These are phyloP conservation scores for Mobula hypostoma DNA, from an alignment of 2,113 vertebrate genomes.

Conservation along the genomic window DNA sequence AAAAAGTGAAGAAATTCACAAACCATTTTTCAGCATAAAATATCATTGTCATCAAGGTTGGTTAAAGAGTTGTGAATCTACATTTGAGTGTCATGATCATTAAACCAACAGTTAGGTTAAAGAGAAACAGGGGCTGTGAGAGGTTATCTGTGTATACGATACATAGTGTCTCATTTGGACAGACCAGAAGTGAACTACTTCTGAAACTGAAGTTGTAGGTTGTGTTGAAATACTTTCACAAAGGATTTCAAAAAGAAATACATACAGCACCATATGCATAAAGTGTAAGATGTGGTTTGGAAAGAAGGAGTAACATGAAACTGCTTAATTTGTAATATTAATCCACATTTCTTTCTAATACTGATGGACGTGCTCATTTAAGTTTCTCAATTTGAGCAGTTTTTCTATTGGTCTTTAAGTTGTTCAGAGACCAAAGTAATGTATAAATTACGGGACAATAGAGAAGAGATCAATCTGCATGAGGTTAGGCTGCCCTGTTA, in stretches of 20 bases:
- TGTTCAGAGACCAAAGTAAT: background rate
- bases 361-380: background rate
- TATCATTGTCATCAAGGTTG: too few relatives aligned
- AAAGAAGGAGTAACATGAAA: background rate
- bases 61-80: too few relatives aligned
- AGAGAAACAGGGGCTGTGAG: too few relatives aligned
- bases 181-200: too few relatives aligned
- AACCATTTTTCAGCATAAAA: too few relatives aligned
- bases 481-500: background rate
- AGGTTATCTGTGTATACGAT: too few relatives aligned
- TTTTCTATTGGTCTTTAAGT: background rate
- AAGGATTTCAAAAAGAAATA: background rate
- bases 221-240: too few relatives aligned
- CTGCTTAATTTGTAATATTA: background rate
- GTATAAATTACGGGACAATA: slow-evolving; percentile 4
- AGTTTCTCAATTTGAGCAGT: background rate
- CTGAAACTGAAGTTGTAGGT: too few relatives aligned
- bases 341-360: background rate
- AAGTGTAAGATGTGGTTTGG: background rate
- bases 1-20: too few relatives aligned
- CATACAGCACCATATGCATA: background rate
- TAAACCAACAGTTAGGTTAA: too few relatives aligned
- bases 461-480: background rate
- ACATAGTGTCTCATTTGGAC: too few relatives aligned
- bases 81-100: too few relatives aligned